phyloP scores from a whole-genome alignment of 2,797 vertebrate genomes.

The Tokudaia tokunoshimensis region DNA sequence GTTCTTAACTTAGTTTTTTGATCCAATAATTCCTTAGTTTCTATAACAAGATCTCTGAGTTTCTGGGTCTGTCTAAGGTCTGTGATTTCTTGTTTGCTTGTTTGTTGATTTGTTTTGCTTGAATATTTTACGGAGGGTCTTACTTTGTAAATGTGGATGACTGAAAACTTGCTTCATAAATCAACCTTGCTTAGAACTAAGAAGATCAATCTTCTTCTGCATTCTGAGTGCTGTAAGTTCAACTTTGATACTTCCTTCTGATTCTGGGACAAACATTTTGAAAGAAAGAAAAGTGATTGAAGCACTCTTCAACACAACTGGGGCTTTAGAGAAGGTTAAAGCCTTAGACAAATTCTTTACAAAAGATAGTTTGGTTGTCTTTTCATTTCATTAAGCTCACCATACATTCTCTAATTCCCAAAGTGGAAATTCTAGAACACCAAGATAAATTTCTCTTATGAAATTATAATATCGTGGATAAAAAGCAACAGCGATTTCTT shows the following conservation, averaged over 20 bases:
- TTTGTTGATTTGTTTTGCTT: background rate
- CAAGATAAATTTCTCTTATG: background rate
- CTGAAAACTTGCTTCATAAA: background rate
- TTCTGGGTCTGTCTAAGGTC: background rate
- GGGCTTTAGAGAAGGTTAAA: background rate
- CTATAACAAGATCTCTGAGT: background rate
- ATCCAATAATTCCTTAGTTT: background rate
- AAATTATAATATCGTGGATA: background rate
- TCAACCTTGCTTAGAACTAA: too few species aligned
- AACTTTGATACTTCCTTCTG: background rate
- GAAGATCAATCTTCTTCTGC: background rate
- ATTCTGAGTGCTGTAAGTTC: background rate
- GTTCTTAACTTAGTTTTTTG: background rate
- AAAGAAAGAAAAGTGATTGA: background rate
- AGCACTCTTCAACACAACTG: background rate
- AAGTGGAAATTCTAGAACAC: background rate
- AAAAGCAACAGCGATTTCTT: background rate
- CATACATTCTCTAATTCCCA: background rate
- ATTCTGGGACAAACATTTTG: background rate
- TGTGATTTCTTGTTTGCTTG: background rate
- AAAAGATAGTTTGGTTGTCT: background rate
- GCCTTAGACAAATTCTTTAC: background rate
- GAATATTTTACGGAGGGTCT: background rate
- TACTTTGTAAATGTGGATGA: background rate
- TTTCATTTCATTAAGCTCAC: background rate